A percentile compares a stretch with the other conserved stretches of the same genome.
Evolutionary conservation across 2,113 vertebrate species (phyloP).

Genomic region (Cyphomyrus plagiostoma): DNA sequence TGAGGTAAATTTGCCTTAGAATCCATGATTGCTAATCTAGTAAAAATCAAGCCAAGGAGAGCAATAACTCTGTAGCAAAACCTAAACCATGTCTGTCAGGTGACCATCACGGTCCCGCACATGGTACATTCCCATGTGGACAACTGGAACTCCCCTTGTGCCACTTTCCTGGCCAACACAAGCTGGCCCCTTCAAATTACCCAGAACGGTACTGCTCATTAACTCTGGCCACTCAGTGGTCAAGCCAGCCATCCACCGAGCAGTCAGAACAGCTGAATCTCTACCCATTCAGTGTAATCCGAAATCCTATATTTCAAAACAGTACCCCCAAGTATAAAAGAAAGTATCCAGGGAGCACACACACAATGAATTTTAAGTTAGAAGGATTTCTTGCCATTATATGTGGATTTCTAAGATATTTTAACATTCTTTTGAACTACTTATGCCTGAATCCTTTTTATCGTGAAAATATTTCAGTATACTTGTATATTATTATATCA

Average conservation of each 20-base stretch:
- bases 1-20: neutral
- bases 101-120: neutral
- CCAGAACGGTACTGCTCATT: constrained; percentile 12
- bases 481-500: neutral
- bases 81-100: neutral
- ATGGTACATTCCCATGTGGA: neutral
- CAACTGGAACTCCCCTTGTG: neutral
- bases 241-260: neutral
- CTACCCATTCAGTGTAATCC: too few species aligned
- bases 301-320: constrained; percentile 4
- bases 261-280: neutral
- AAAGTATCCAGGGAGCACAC: neutral
- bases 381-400: neutral
- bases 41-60: neutral
- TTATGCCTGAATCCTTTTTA: neutral
- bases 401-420: neutral
- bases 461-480: neutral
- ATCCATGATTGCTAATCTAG: neutral
- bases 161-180: neutral
- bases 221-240: constrained; percentile 6
- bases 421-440: neutral
- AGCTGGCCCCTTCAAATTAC: constrained; percentile 7
- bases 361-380: neutral
- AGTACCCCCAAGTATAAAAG: neutral
- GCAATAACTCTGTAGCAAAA: neutral